These are phyloP conservation scores for Phocides pigmalion DNA, from an alignment of 1,140 invertebrate genomes.

Conservation along the genomic window DNA sequence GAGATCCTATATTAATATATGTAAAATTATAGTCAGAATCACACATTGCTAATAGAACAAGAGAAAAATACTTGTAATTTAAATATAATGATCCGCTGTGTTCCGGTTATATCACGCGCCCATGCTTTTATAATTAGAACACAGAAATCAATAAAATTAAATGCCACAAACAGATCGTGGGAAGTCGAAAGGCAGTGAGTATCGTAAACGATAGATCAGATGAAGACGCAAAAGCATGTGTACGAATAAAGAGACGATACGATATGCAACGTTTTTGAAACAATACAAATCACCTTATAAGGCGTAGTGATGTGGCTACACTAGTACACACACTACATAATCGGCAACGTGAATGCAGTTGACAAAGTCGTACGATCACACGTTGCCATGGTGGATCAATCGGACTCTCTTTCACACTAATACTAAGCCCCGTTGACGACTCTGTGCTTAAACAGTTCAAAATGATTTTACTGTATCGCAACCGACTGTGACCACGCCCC, in stretches of 20 bases:
- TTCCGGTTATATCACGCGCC: conserved; percentile 12
- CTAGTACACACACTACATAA: conserved; percentile 33
- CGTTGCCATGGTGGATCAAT: not conserved
- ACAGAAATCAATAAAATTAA: conserved; percentile 9
- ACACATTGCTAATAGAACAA: conserved; percentile 15
- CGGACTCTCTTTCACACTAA: conserved; percentile 18
- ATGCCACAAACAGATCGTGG: conserved; percentile 35
- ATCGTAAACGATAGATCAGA: conserved; percentile 42
- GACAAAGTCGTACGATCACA: not conserved
- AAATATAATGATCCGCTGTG: conserved; percentile 25
- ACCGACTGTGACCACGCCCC: not conserved
- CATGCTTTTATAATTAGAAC: conserved; percentile 11
- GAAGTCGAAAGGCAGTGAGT: conserved; percentile 52
- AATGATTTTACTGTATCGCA: not conserved
- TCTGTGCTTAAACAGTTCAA: conserved; percentile 8
- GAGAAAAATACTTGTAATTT: conserved; percentile 25
- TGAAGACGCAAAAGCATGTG: conserved; percentile 42
- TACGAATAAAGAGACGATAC: conserved; percentile 15
- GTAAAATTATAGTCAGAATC: conserved; percentile 21
- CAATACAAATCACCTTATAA: conserved; percentile 23
- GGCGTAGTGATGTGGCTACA: conserved; percentile 1
- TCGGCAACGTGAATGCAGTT: conserved; percentile 36
- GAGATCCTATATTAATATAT: conserved; percentile 21
- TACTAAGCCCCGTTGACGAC: conserved; percentile 35
- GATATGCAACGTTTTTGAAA: conserved; percentile 12